Base-by-base conservation (phyloP, 2,797 vertebrate genomes). In the Nyctalus aviator region DNA sequence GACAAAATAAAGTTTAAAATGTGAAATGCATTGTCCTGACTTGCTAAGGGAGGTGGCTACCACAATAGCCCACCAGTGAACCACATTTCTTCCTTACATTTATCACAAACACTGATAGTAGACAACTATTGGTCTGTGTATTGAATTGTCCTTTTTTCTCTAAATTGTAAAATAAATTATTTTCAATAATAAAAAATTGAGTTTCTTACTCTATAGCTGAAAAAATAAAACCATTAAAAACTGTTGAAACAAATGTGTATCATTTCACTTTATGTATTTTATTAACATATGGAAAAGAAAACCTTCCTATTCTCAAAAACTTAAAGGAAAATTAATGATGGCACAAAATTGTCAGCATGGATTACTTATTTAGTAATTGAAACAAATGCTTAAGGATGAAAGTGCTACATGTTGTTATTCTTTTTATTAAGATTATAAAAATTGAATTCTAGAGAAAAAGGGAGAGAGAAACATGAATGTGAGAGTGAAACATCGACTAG, bases 201-300 rank as follows among this genome's bases (percentile, higher is more conserved):
- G 59, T 89, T 84, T 94, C 55, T 95, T 37, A 88, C 69, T 86
- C 44, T 41, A 92, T 12, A 15, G 85, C 50, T 91, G 75, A 71
- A 76, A 94, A 94, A 73, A 53, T 50, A 64, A 71, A 93, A 91
- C 18, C 32, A 69, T 73, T 78, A 88, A 93, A 92, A 81, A 87
- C 21, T 44, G 2, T n/a, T 78, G 50, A 93, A 91, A 79, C 20
- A 94, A 92, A 50, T 53, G 27, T 55, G 4, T 59, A 37, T 62
- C 12, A 32, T 81, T 71, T 62, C 68, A 78, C 46, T 50, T 75
- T 69, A 79, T 7, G 7, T 12, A 30, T 64, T 90, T 78, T 78
- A 83, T 71, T 93, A 79, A 88, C 59, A 85, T 53, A 72, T 71
- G 44, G 55, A 46, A 85, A 94, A 88, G n/a, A 48, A 91, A 87